Evolutionary conservation across 2,888 invertebrate genomes (phyloP).

Genomic region (Limnephilus lunatus): DNA sequence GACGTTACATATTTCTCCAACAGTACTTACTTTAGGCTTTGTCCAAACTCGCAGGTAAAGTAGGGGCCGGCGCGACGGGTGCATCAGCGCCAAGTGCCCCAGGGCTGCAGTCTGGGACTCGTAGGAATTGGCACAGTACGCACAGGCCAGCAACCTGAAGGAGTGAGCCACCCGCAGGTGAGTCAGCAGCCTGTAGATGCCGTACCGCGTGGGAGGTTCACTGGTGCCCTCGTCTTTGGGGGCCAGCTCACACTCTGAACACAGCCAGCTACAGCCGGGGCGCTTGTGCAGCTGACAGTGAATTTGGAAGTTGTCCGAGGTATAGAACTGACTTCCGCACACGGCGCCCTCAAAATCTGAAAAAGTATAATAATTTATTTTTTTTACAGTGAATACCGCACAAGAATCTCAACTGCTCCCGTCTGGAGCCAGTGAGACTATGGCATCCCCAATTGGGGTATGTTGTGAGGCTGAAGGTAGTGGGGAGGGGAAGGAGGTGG

Average conservation of each 20-base stretch:
- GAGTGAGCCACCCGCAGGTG: conserved; percentile 72
- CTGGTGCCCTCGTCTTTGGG: background rate
- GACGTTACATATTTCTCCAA: background rate
- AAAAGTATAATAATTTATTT: no score
- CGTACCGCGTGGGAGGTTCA: background rate
- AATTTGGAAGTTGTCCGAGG: conserved; percentile 69
- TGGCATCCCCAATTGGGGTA: no score
- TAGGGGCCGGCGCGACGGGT: conserved; percentile 73
- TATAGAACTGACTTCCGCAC: conserved; percentile 70
- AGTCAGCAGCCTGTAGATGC: conserved; percentile 69
- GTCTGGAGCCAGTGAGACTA: no score
- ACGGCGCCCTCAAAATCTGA: background rate
- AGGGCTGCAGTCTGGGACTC: conserved; percentile 71
- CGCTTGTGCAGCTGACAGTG: conserved; percentile 67
- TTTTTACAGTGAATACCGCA: no score
- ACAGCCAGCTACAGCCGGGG: conserved; percentile 67
- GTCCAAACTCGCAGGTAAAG: conserved; percentile 70
- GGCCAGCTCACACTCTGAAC: conserved; percentile 67
- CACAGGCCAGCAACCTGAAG: conserved; percentile 73
- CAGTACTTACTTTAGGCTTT: background rate
- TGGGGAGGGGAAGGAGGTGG: no score
- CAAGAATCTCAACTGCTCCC: no score
- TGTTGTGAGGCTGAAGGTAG: no score
- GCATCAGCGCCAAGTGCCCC: conserved; percentile 71
- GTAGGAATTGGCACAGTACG: conserved; percentile 73